phyloP scores from a whole-genome alignment of 2,797 vertebrate genomes.

The Poeciliopsis gracilis region DNA sequence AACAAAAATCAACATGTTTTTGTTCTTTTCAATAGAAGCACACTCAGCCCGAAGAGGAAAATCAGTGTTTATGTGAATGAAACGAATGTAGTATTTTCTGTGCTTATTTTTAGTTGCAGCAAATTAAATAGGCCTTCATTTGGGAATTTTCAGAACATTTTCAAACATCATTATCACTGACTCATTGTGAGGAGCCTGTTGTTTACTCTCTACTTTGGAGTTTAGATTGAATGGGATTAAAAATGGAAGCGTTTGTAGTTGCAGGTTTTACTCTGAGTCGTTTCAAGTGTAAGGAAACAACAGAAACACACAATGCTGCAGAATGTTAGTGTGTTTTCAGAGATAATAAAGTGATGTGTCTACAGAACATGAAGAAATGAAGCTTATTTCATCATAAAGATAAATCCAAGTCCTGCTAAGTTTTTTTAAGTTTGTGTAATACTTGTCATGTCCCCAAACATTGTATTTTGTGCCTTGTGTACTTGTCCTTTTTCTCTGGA shows the following conservation, averaged over 20 bases:
- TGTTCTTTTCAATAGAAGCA: neutral
- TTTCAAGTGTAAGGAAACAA: neutral
- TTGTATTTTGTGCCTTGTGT: neutral
- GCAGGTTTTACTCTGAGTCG: neutral
- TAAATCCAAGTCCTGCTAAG: neutral
- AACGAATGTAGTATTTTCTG: neutral
- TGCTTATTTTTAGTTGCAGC: neutral
- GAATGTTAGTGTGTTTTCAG: neutral
- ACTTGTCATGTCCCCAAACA: neutral
- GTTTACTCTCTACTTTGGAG: neutral
- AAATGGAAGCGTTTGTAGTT: neutral
- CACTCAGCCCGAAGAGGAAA: neutral
- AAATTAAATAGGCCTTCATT: neutral
- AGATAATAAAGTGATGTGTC: neutral
- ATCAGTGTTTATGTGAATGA: neutral
- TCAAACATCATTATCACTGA: slow-evolving; percentile 9
- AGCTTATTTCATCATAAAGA: neutral
- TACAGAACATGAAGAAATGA: neutral
- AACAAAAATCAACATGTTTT: neutral
- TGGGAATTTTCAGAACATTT: slow-evolving; percentile 1
- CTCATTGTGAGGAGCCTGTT: neutral
- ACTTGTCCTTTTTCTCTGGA: neutral
- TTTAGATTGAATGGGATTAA: neutral
- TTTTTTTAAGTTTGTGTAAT: neutral
- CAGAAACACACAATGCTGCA: neutral